Percentiles rank a stretch among this genome's conserved stretches.
Evolutionary conservation across 2,888 invertebrate genomes (phyloP).

Genomic region (Oscheius sp.): DNA sequence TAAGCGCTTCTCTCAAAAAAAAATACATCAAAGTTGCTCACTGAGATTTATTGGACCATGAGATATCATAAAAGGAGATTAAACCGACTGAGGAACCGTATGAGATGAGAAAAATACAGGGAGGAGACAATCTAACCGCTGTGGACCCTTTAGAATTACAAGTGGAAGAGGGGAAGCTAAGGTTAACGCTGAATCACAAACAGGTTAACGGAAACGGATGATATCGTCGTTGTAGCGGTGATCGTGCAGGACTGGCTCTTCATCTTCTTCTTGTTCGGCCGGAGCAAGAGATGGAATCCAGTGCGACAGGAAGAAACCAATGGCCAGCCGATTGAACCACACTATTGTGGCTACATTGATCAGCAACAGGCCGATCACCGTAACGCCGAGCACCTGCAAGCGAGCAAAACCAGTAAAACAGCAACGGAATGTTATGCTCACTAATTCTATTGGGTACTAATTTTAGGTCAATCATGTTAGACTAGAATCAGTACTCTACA

Average conservation of each 20-base stretch:
- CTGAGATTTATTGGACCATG: no score
- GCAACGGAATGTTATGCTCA: no score
- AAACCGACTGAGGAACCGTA: conserved; percentile 5
- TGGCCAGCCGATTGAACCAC: conserved; percentile 27
- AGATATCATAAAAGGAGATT: not conserved
- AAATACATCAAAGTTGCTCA: no score
- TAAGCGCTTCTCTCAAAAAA: no score
- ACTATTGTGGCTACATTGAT: conserved; percentile 20
- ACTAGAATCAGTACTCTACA: no score
- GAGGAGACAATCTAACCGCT: conserved; percentile 4
- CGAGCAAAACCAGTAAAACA: not conserved
- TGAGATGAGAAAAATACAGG: conserved; percentile 10
- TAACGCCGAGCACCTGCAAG: conserved; percentile 27
- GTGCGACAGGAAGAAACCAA: conserved; percentile 17
- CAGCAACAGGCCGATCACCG: conserved; percentile 15
- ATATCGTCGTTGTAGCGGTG: conserved; percentile 18
- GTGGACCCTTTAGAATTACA: conserved; percentile 3
- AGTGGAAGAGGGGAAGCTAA: not conserved
- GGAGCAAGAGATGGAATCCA: conserved; percentile 7
- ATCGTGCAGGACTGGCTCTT: conserved; percentile 5
- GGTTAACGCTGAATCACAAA: not conserved
- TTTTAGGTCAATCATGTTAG: no score
- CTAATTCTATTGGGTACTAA: no score
- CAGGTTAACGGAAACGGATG: conserved; percentile 2
- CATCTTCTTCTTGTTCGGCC: conserved; percentile 3